phyloP scores from a whole-genome alignment of 2,113 vertebrate genomes.

The Buteo buteo region DNA sequence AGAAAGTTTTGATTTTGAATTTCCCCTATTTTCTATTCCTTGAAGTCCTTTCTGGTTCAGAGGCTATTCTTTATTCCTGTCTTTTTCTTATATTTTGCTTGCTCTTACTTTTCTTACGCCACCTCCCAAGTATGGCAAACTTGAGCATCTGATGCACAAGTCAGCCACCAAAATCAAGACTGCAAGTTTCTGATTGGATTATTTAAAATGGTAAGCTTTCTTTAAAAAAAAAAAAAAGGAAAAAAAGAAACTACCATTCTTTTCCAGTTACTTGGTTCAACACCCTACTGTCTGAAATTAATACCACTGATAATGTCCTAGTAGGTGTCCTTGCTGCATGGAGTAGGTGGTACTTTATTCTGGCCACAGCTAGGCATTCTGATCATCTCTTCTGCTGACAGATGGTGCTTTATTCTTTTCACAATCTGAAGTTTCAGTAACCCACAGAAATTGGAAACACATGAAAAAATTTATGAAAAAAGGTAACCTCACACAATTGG shows the following conservation, averaged over 20 bases:
- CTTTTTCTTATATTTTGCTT: not conserved
- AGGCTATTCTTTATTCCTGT: not conserved
- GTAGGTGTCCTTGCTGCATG: not conserved
- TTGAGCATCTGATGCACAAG: not conserved
- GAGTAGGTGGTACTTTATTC: not conserved
- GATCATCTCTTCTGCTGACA: not conserved
- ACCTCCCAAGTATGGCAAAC: not conserved
- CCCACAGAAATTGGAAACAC: not conserved
- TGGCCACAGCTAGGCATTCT: not conserved
- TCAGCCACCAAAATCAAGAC: not conserved
- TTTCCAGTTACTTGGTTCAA: not conserved
- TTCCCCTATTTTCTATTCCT: not conserved
- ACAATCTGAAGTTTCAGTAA: not conserved
- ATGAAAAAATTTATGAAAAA: not conserved
- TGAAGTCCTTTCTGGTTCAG: not conserved
- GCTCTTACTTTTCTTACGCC: not conserved
- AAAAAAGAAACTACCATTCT: not conserved
- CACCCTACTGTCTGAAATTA: not conserved
- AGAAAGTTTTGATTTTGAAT: not conserved
- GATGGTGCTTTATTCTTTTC: not conserved
- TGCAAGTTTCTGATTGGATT: not conserved
- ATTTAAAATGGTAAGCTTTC: not conserved
- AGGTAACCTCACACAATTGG: not conserved
- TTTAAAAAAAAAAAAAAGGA: not conserved
- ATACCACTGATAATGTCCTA: not conserved